Evolutionary conservation across 2,113 vertebrate genomes (phyloP).

Genomic region (Ceuthmochares aereus): DNA sequence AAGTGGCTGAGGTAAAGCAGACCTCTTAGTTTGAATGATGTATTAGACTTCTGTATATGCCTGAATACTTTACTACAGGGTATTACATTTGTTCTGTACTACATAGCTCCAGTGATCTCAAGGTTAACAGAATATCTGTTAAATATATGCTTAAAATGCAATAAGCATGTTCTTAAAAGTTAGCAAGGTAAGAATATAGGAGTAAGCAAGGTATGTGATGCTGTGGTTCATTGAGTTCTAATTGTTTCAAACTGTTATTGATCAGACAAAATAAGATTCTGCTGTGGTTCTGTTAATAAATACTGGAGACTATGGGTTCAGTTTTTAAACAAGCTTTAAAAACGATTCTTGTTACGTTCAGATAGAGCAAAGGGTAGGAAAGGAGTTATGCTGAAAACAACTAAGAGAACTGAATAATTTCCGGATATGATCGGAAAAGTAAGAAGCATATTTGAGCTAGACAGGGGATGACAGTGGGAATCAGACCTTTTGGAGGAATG

Average conservation of each 20-base stretch:
- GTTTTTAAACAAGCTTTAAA: constrained; percentile 12
- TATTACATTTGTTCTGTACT: background rate
- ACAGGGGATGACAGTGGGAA: too few relatives aligned
- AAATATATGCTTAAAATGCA: background rate
- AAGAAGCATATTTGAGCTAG: background rate
- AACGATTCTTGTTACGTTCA: background rate
- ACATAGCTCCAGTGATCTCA: background rate
- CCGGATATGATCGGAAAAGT: background rate
- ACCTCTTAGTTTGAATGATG: background rate
- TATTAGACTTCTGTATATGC: background rate
- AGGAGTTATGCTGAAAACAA: background rate
- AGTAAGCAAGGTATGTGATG: background rate
- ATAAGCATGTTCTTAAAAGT: background rate
- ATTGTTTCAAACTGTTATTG: constrained; percentile 40
- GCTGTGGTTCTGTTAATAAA: constrained; percentile 41
- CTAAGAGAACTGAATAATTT: background rate
- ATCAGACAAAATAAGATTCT: constrained; percentile 40
- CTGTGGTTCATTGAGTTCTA: constrained; percentile 42
- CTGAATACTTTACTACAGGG: background rate
- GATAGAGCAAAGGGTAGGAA: background rate
- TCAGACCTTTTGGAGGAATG: background rate
- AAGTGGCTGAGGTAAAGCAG: background rate
- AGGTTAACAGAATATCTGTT: background rate
- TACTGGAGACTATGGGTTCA: constrained; percentile 10
- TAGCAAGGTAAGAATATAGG: background rate